Base-by-base conservation (phyloP, 2,888 invertebrate species). In the Melanostoma scalare region DNA sequence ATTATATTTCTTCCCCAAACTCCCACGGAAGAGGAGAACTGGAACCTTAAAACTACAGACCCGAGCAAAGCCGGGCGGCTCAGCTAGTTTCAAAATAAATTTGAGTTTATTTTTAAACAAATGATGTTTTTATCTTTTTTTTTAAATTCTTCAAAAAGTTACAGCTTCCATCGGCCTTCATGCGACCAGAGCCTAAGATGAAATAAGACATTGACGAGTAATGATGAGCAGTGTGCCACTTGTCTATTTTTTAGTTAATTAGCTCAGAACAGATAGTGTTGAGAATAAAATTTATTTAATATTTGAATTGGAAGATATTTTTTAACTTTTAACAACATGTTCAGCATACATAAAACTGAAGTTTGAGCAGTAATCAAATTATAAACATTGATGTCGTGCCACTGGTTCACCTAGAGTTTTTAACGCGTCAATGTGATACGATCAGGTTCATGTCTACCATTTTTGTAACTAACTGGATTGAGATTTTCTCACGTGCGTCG, bases 331-430 rank as follows among this genome's bases (percentile, higher is more conserved):
- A 65, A 52, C 50, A 67, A 4, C 80, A 71, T 71, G 75, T 36
- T 42, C 30, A 35, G 80, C 55, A 74, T 69, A 63, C 63, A 58
- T 38, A 56, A 63, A 63, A 67, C 55, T 56, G 38, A 56, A 65
- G 48, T 78, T 60, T 60, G 46, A 36, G 50, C 20, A 58, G 63
- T 65, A 65, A 50, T 65, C 31, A 52, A 33, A 42, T 71, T 71
- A 76, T 72, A 68, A 82, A 77, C 73, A 69, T 77, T 65, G 67
- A 58, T 77, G 63, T 81, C 76, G 72, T 31, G 52, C 52, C 61
- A 69, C 68, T 55, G 65, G 82, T 77, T 82, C 73, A 82, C 82
- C 82, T 77, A 78, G 82, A 82, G 73, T 78, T 68, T 63, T 31
- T 68, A 40, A 55, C 58, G 33, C 58, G 48, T 78, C 77, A 69